Conservation (phyloP, 2,888 invertebrate genomes). For the Morinoia aosen region DNA sequence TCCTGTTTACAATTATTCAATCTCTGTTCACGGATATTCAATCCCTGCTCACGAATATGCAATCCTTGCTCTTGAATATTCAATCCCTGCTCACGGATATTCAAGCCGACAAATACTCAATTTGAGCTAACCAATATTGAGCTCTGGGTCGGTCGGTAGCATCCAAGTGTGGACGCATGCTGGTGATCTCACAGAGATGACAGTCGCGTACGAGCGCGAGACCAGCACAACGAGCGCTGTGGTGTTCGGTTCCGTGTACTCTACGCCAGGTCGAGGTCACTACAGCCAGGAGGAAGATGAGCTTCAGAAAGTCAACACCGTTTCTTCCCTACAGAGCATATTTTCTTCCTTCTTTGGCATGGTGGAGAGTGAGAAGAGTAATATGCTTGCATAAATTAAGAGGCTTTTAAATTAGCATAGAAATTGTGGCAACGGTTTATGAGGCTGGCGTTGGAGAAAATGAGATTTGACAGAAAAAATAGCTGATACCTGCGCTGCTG, state of each 20-base stretch:
- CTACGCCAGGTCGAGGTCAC: background rate
- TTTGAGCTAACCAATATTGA: no score
- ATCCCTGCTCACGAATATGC: background rate
- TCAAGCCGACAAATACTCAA: no score
- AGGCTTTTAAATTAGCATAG: background rate
- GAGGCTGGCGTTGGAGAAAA: background rate
- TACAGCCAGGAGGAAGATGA: background rate
- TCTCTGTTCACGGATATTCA: background rate
- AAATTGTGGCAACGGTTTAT: background rate
- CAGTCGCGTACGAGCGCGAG: background rate
- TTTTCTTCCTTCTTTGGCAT: background rate
- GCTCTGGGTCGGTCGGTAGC: no score
- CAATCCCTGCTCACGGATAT: background rate
- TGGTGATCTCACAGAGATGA: background rate
- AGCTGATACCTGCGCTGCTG: background rate
- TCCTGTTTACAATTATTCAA: background rate
- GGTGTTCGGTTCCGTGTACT: background rate
- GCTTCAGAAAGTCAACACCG: background rate
- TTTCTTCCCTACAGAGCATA: background rate
- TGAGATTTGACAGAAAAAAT: background rate
- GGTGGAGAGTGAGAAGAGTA: background rate
- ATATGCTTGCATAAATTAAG: background rate
- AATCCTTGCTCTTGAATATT: background rate
- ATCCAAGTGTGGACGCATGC: background rate
- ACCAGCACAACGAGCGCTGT: background rate